These are phyloP conservation scores for Nibea albiflora DNA, from an alignment of 2,113 vertebrate genomes.

Conservation along the genomic window DNA sequence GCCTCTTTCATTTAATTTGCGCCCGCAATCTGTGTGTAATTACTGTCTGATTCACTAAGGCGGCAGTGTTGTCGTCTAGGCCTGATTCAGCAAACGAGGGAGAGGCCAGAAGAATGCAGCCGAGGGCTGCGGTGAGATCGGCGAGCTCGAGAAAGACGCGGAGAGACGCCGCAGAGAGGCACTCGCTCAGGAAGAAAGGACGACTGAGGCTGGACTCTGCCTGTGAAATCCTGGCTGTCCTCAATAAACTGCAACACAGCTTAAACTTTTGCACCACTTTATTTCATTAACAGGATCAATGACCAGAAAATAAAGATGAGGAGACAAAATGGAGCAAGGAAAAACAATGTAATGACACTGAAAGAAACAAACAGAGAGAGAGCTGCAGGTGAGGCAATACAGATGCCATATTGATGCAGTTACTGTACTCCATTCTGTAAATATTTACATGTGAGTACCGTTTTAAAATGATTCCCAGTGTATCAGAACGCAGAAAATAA, in stretches of 20 bases:
- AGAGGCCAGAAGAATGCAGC: slow-evolving; percentile 1
- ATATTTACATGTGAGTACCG: background rate
- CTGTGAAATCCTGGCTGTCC: background rate
- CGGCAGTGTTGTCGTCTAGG: slow-evolving; percentile 30
- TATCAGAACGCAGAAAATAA: too few relatives aligned
- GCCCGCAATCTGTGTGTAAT: slow-evolving; percentile 61
- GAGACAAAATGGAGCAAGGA: background rate
- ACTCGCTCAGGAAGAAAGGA: background rate
- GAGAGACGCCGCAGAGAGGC: background rate
- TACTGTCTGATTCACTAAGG: slow-evolving; percentile 57
- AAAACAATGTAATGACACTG: background rate
- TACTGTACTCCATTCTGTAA: background rate
- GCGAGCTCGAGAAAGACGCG: background rate
- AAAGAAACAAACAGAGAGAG: background rate
- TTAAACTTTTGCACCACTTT: too few relatives aligned
- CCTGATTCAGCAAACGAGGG: slow-evolving; percentile 43
- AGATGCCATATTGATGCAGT: background rate
- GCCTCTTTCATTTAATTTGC: slow-evolving; percentile 60
- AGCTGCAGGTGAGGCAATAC: background rate
- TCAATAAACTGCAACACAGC: background rate
- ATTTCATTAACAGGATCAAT: background rate
- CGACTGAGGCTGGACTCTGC: background rate
- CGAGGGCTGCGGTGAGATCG: slow-evolving; percentile 8
- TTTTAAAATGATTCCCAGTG: too few relatives aligned
- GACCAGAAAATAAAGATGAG: background rate